Base-by-base conservation (phyloP, 2,888 invertebrate species). In the Anorthoa munda region DNA sequence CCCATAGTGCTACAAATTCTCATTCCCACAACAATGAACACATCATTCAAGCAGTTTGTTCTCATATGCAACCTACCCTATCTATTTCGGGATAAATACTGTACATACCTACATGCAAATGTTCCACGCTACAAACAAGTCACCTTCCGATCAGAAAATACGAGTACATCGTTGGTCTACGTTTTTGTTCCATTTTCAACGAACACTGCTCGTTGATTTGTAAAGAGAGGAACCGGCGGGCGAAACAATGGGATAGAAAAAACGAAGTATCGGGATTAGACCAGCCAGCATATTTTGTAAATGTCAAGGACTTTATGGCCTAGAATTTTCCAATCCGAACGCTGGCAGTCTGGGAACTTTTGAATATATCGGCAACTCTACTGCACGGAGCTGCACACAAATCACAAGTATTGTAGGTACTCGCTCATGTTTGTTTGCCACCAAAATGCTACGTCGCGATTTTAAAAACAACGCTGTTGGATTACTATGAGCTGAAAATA, bases 301-400 rank as follows among this genome's bases (percentile, higher is more conserved):
- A 84, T 86, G 91, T 91, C 92, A 88, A 88, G 89, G 87, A 89
- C 87, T 92, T 90, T 92, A 92, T 92, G 86, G 89, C 81, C 84
- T 88, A 74, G 88, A 92, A 91, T 93, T 92, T 91, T 91, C 89
- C 91, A 92, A 91, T 92, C 87, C 86, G 81, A 87, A 84, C 85
- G 91, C 90, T 89, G 90, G 89, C 90, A 90, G 87, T 88, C 88
- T 83, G 88, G 88, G 87, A 89, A 92, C 88, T 89, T 90, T 86
- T 86, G 87, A 87, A 89, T 90, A 86, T 88, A 63, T 73, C 39
- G 75, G 66, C 64, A 72, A 70, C 74, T 66, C 21, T 58, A 48
- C 66, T 73, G 68, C 26, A 13, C 63, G 56, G 74, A 74, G 65
- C 50, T 71, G 73, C 66, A 82, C 83, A 90, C 91, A 90, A 92